These are phyloP conservation scores for Acanthococcus lagerstroemiae DNA, from an alignment of 2,888 invertebrate genomes.

Conservation along the genomic window DNA sequence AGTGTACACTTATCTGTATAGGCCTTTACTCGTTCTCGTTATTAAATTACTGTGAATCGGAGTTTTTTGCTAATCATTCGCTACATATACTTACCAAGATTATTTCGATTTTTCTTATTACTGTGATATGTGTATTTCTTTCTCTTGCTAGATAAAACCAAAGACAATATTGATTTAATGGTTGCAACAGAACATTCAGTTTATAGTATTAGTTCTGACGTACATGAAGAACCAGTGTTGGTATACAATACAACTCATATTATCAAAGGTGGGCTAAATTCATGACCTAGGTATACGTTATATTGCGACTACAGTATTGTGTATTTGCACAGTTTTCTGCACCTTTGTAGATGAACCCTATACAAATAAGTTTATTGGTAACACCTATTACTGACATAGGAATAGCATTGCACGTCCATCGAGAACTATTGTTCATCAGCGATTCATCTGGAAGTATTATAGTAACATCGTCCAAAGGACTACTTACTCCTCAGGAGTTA, in stretches of 20 bases:
- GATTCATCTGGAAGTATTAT: slow-evolving; percentile 59
- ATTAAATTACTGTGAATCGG: too few species aligned
- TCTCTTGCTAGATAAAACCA: slow-evolving; percentile 50
- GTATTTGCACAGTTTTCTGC: too few species aligned
- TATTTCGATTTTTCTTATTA: background rate
- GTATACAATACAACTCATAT: slow-evolving; percentile 51
- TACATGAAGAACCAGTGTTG: slow-evolving; percentile 56
- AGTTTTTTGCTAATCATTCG: too few species aligned
- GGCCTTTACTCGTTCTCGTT: too few species aligned
- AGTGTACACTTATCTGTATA: too few species aligned
- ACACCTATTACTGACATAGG: too few species aligned
- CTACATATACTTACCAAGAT: background rate
- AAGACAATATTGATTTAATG: slow-evolving; percentile 58
- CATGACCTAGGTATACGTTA: background rate
- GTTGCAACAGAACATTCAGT: slow-evolving; percentile 59
- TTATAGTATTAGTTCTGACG: slow-evolving; percentile 55
- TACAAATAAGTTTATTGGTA: too few species aligned
- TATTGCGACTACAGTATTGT: too few species aligned
- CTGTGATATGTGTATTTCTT: slow-evolving; percentile 15
- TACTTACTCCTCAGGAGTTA: slow-evolving; percentile 37
- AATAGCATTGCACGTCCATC: slow-evolving; percentile 64
- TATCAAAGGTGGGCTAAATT: slow-evolving; percentile 42
- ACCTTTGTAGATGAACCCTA: too few species aligned
- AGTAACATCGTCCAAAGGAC: slow-evolving; percentile 42
- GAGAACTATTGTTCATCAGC: slow-evolving; percentile 60